Percentiles rank a stretch among this genome's conserved stretches.
phyloP scores from a whole-genome alignment of 2,797 vertebrate genomes.

The Xenops minutus region DNA sequence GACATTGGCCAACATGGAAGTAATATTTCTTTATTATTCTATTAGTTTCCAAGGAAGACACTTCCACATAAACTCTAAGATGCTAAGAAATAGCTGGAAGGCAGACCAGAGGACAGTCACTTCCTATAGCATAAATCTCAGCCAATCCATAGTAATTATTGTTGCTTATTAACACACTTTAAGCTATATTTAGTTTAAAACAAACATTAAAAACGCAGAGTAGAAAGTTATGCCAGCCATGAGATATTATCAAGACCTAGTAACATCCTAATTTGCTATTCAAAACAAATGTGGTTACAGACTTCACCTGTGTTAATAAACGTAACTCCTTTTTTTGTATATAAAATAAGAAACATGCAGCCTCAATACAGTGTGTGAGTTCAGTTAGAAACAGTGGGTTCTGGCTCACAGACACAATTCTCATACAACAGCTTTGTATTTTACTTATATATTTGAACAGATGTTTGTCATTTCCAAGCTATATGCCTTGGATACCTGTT shows the following conservation, averaged over 20 bases:
- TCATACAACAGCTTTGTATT: background rate
- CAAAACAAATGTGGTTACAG: background rate
- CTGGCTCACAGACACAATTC: background rate
- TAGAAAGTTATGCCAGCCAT: background rate
- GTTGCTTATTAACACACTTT: background rate
- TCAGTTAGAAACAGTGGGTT: background rate
- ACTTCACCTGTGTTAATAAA: background rate
- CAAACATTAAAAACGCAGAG: background rate
- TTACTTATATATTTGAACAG: conserved; percentile 28
- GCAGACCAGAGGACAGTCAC: background rate
- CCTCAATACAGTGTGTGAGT: background rate
- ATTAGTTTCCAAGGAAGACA: background rate
- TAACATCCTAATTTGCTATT: background rate
- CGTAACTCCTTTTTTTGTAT: background rate
- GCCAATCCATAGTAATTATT: background rate
- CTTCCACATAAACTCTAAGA: background rate
- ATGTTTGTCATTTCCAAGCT: conserved; percentile 16
- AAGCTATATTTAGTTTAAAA: background rate
- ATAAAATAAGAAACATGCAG: background rate
- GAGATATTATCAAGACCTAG: background rate
- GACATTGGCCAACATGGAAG: background rate
- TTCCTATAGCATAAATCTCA: background rate
- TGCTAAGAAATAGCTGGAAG: background rate
- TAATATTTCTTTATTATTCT: background rate
- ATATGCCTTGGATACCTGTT: background rate